A percentile compares a stretch with the other conserved stretches of the same genome.
phyloP scores from a whole-genome alignment of 2,888 invertebrate species.

The Galerucella nymphaeae region DNA sequence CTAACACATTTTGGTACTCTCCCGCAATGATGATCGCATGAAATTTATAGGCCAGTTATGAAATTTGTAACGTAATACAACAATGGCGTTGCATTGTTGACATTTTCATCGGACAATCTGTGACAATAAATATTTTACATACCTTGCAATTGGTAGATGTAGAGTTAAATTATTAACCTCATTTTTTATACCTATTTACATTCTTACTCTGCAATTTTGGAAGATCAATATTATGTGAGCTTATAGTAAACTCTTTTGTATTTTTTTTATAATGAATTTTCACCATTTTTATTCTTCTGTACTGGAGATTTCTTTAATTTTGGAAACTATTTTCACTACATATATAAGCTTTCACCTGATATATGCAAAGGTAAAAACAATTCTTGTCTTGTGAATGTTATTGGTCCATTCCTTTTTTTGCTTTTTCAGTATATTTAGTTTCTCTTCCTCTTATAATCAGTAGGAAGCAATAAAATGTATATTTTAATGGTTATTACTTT shows the following conservation, averaged over 20 bases:
- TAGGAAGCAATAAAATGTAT: background rate
- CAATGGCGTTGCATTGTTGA: background rate
- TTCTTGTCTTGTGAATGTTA: too few species aligned
- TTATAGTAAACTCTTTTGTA: background rate
- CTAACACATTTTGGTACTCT: constrained; percentile 42
- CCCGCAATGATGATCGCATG: constrained; percentile 43
- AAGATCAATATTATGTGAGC: background rate
- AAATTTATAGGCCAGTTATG: constrained; percentile 24
- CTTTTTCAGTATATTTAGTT: too few species aligned
- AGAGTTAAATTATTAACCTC: background rate
- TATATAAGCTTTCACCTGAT: too few species aligned
- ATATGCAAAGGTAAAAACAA: too few species aligned
- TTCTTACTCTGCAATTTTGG: background rate
- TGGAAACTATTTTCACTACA: too few species aligned
- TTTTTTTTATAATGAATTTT: background rate
- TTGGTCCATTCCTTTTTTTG: too few species aligned
- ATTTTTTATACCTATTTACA: too few species aligned
- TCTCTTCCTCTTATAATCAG: too few species aligned
- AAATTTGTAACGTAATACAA: background rate
- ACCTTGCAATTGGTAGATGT: background rate
- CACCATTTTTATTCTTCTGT: background rate
- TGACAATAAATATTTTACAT: too few species aligned
- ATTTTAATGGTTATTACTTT: background rate
- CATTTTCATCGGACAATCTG: background rate
- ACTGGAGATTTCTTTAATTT: too few species aligned